Evolutionary conservation across 92 coral and sea anemone species (phyloP).

Genomic region (Zoanthus sansibaricus): DNA sequence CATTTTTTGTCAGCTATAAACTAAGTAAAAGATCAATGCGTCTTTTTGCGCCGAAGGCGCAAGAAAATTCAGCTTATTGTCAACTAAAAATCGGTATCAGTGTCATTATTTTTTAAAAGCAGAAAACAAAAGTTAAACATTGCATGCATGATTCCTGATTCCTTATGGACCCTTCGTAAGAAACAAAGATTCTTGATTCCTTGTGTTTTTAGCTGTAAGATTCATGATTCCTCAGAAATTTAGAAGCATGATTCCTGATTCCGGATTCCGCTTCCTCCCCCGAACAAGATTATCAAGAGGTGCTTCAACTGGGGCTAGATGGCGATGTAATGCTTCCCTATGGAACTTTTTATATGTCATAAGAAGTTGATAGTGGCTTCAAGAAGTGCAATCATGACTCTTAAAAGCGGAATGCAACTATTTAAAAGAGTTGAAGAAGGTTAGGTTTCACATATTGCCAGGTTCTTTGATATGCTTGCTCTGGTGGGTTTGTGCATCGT

Average conservation of each 20-base stretch:
- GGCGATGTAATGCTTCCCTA: constrained; percentile 11
- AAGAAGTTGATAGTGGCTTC: constrained; percentile 14
- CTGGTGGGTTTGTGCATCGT: constrained; percentile 13
- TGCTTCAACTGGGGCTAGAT: constrained; percentile 7
- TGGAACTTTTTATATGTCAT: constrained; percentile 8
- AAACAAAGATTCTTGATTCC: constrained; percentile 21
- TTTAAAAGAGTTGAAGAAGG: constrained; percentile 12
- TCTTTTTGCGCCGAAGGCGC: constrained; percentile 19
- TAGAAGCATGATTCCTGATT: constrained; percentile 9
- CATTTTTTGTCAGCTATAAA: constrained; percentile 14
- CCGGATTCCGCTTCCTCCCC: constrained; percentile 12
- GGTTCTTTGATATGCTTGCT: constrained; percentile 14
- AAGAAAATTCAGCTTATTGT: constrained; percentile 18
- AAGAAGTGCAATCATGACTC: constrained; percentile 14
- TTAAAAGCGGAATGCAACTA: constrained; percentile 13
- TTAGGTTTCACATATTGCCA: constrained; percentile 13
- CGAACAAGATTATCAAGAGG: constrained; percentile 8
- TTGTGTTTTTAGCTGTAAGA: constrained; percentile 21
- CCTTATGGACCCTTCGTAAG: constrained; percentile 21
- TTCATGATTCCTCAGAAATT: constrained; percentile 21
- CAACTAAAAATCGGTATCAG: constrained; percentile 19
- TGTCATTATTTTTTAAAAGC: constrained; percentile 19
- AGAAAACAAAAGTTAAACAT: constrained; percentile 19
- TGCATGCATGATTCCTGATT: constrained; percentile 22
- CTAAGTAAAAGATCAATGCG: constrained; percentile 16